These are phyloP conservation scores for Ianthella basta DNA, from an alignment of 37 sponge, comb jelly and placozoan genomes.

Conservation along the genomic window DNA sequence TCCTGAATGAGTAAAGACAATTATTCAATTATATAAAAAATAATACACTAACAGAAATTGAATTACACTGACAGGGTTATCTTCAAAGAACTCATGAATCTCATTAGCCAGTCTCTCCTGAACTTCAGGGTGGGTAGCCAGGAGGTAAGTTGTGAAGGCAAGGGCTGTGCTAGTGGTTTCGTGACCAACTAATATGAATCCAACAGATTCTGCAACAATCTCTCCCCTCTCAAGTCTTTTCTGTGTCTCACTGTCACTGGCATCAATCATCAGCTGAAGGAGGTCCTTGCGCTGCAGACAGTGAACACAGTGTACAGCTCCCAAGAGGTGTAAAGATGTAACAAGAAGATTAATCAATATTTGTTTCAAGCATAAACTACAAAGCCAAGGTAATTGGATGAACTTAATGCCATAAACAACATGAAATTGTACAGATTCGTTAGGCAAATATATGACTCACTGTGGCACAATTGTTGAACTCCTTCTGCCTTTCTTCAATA, in stretches of 20 bases:
- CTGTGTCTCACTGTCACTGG: neutral
- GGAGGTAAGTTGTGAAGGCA: neutral
- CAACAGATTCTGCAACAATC: conserved; percentile 1
- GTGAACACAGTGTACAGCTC: too few species aligned
- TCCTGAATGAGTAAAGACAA: neutral
- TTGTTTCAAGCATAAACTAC: too few species aligned
- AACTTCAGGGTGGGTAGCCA: neutral
- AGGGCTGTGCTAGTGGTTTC: neutral
- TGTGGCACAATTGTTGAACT: too few species aligned
- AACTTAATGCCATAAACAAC: too few species aligned
- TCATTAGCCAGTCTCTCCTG: neutral
- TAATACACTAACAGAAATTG: neutral
- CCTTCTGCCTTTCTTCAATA: too few species aligned
- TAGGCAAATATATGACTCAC: too few species aligned
- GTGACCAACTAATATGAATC: neutral
- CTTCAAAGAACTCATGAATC: neutral
- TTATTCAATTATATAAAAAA: neutral
- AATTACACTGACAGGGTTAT: neutral
- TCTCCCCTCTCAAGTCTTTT: neutral
- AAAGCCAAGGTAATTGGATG: too few species aligned
- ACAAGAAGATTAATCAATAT: too few species aligned
- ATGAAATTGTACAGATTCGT: too few species aligned
- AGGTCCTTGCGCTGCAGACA: neutral
- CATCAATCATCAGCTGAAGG: neutral
- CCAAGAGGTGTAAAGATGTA: too few species aligned